phyloP scores from a whole-genome alignment of 2,113 vertebrate genomes.

The Phrynocephalus versicolor region DNA sequence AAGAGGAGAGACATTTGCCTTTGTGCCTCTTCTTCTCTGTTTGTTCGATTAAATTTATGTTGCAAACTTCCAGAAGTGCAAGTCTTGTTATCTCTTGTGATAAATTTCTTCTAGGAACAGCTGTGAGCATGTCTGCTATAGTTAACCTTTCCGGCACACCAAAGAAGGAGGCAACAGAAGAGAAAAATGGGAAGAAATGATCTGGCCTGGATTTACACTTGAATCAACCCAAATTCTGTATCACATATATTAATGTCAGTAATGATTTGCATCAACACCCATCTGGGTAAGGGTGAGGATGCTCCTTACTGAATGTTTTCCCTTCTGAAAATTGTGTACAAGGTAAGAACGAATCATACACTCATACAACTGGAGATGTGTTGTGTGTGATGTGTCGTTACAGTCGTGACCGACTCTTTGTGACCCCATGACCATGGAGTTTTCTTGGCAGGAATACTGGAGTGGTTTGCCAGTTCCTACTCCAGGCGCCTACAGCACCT shows the following conservation, averaged over 20 bases:
- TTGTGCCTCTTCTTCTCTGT: conserved; percentile 41
- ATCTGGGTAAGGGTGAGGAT: background rate
- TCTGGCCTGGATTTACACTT: background rate
- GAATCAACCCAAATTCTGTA: background rate
- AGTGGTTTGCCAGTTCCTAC: too few relatives aligned
- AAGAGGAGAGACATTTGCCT: conserved; percentile 29
- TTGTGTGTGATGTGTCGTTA: too few relatives aligned
- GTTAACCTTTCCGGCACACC: background rate
- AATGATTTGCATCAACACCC: background rate
- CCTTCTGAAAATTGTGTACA: background rate
- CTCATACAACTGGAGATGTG: too few relatives aligned
- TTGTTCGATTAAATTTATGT: conserved; percentile 27
- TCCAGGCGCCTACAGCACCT: too few relatives aligned
- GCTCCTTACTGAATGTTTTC: background rate
- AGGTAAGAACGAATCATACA: background rate
- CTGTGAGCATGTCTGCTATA: background rate
- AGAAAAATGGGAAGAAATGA: background rate
- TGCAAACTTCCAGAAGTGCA: conserved; percentile 19
- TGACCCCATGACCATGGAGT: too few relatives aligned
- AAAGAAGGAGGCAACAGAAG: background rate
- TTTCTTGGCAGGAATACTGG: too few relatives aligned
- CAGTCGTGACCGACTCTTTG: too few relatives aligned
- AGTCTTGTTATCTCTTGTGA: background rate
- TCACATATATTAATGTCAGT: too few relatives aligned
- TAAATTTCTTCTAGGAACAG: background rate